Evolutionary conservation across 1,140 invertebrate genomes (phyloP).

Genomic region (Medauroidea extradentata): DNA sequence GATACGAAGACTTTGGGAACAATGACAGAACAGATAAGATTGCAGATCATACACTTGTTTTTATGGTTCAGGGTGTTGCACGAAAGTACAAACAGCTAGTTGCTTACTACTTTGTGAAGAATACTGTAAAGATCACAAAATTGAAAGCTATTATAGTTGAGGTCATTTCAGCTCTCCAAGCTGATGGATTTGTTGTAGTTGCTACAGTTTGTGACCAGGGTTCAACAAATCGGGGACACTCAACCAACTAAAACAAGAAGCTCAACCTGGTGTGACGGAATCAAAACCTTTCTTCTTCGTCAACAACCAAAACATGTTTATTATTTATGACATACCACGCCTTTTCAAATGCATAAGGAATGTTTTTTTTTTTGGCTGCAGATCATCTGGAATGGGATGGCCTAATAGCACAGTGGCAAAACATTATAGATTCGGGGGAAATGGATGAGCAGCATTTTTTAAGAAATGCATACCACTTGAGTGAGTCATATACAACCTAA

Average conservation of each 20-base stretch:
- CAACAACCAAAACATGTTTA: no score
- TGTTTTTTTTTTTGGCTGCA: neutral
- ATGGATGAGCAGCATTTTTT: no score
- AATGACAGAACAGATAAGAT: conserved; percentile 1
- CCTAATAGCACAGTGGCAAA: no score
- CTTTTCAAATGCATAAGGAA: no score
- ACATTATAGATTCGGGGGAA: no score
- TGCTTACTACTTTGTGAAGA: conserved; percentile 11
- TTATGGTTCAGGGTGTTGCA: conserved; percentile 23
- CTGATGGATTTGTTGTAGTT: conserved; percentile 6
- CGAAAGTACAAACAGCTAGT: conserved; percentile 24
- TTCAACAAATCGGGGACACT: conserved; percentile 2
- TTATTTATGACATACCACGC: no score
- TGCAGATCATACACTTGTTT: conserved; percentile 26
- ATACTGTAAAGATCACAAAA: neutral
- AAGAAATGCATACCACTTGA: no score
- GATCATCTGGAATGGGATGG: no score
- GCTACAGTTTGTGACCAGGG: conserved; percentile 16
- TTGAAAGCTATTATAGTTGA: conserved; percentile 10
- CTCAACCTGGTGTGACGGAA: no score
- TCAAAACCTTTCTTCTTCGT: no score
- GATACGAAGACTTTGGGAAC: conserved; percentile 24
- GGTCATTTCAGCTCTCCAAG: neutral
- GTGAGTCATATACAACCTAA: no score
- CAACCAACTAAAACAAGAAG: no score